Evolutionary conservation across 2,113 vertebrate species (phyloP), one percentile per base, ranked within the genome.

Genomic region (Myotis yumanensis): DNA sequence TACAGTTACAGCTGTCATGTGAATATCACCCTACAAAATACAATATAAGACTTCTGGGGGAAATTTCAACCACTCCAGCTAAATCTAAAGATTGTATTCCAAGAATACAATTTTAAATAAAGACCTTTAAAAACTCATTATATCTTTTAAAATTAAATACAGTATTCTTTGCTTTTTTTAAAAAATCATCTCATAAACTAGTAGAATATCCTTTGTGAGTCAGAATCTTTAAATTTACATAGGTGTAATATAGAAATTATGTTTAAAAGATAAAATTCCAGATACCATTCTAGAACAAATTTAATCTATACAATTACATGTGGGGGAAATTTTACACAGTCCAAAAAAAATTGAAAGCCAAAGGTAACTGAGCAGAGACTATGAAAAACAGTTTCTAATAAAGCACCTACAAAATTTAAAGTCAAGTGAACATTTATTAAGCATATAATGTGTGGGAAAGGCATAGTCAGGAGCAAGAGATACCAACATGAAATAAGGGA

Each of bases 141-240:
- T 72, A 43, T 76, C 20, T 84, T 90, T 73, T 51, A 80, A 93
- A 90, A n/a, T 52, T 92, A 73, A 40, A 54, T 64, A 51, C 6
- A 35, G 8, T 30, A 69, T 51, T 83, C 25, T 82, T 89, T 64
- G 46, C 5, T 88, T 94, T 68, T 48, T 17, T 37, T 84, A 72
- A 96, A 88, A 72, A 94, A 59, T 18, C 4, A 59, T 66, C 37
- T 48, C 32, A 72, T 57, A 86, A 89, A 64, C 20, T 66, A 54
- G 15, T 51, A 81, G 30, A 84, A 72, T 71, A 62, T 57, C 18
- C 7, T 85, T 73, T 54, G 16, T 64, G 20, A n/a, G 51, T 64
- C 18, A 83, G 25, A 95, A 88, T 83, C 40, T 93, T 87, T 66
- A 71, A 86, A 71, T 71, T 86, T 92, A 51, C 4, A 48, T 82